These are phyloP conservation scores for Pseudococcus longispinus DNA, from an alignment of 2,888 invertebrate genomes.

Conservation along the genomic window DNA sequence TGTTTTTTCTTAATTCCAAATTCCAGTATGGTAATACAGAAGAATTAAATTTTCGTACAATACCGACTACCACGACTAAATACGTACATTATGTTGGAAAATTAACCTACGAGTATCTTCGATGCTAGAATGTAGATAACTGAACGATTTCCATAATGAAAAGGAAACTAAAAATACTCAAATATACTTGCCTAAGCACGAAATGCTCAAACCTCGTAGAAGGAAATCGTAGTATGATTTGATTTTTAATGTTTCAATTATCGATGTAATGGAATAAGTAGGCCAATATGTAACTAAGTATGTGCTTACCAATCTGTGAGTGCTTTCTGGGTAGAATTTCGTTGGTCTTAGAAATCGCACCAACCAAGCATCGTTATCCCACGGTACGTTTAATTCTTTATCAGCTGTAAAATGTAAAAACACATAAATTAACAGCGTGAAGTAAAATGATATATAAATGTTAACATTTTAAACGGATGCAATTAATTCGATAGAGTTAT, in stretches of 20 bases:
- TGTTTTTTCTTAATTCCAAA: neutral
- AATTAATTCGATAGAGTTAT: too few species aligned
- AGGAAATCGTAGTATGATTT: neutral
- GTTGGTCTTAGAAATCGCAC: conserved; percentile 83
- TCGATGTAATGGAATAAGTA: neutral
- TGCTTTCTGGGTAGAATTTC: conserved; percentile 84
- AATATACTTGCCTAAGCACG: neutral
- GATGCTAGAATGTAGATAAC: too few species aligned
- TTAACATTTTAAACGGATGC: neutral
- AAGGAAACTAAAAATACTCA: neutral
- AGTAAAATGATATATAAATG: neutral
- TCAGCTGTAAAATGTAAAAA: conserved; percentile 59
- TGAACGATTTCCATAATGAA: neutral
- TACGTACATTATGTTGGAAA: too few species aligned
- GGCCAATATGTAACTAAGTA: neutral
- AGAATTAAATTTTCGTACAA: too few species aligned
- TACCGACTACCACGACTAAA: too few species aligned
- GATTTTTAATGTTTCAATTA: neutral
- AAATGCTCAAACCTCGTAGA: neutral
- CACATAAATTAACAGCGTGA: neutral
- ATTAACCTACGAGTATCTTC: too few species aligned
- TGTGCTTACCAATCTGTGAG: conserved; percentile 74
- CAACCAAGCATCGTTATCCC: conserved; percentile 76
- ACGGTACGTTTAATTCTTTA: conserved; percentile 65
- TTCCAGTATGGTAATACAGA: too few species aligned